Evolutionary conservation across 1,140 invertebrate species (phyloP).

Genomic region (Aphelinus atriplicis): DNA sequence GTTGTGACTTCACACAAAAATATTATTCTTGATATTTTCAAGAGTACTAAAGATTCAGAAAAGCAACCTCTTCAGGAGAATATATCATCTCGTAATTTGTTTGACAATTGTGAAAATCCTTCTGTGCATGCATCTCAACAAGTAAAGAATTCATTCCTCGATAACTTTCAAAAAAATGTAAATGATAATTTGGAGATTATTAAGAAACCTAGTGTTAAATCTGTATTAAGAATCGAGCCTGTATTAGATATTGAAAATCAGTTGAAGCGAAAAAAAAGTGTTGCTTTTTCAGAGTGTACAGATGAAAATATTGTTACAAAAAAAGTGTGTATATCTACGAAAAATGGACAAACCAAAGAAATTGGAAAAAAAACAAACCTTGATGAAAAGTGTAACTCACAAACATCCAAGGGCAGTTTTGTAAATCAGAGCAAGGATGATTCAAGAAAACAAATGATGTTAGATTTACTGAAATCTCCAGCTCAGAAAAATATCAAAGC

Average conservation of each 20-base stretch:
- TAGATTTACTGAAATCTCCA: constrained; percentile 20
- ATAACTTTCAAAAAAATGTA: constrained; percentile 11
- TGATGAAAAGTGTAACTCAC: not conserved
- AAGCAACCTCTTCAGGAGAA: too few relatives aligned
- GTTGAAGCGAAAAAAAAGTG: constrained; percentile 28
- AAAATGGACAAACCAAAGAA: not conserved
- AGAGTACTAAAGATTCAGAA: not conserved
- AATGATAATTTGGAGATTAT: not conserved
- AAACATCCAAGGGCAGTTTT: constrained; percentile 18
- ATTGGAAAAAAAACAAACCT: constrained; percentile 10
- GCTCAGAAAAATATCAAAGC: constrained; percentile 11
- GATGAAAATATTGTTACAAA: constrained; percentile 1
- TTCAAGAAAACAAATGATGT: constrained; percentile 6
- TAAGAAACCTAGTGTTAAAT: not conserved
- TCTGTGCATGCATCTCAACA: too few relatives aligned
- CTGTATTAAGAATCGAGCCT: not conserved
- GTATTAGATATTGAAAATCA: constrained; percentile 7
- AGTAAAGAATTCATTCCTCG: constrained; percentile 1
- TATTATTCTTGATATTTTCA: constrained; percentile 27
- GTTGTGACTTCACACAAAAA: constrained; percentile 22
- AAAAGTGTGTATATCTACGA: constrained; percentile 15
- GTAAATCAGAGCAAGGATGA: constrained; percentile 5
- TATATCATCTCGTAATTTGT: too few relatives aligned
- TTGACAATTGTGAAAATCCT: too few relatives aligned
- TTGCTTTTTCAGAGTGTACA: constrained; percentile 18